Evolutionary conservation across 2,113 vertebrate genomes (phyloP).

Genomic region (Collichthys lucidus): DNA sequence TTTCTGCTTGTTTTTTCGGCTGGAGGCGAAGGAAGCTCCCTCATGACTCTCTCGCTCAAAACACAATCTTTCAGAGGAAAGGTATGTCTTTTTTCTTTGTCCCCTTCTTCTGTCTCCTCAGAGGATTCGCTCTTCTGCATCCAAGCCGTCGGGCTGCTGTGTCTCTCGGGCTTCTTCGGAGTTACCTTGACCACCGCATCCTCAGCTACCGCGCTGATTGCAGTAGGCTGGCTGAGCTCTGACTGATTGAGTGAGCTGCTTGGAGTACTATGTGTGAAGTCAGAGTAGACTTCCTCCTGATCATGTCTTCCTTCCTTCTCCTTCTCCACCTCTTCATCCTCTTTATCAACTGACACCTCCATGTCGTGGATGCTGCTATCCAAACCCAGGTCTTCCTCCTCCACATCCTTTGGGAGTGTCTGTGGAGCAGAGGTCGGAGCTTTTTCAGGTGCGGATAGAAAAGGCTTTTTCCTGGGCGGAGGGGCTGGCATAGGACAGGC

Average conservation of each 20-base stretch:
- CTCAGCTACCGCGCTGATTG: constrained; percentile 62
- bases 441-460: constrained; percentile 57
- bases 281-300: constrained; percentile 50
- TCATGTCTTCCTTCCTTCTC: constrained; percentile 50
- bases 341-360: constrained; percentile 61
- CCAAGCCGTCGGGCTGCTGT: constrained; percentile 78
- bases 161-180: constrained; percentile 89
- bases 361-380: constrained; percentile 46
- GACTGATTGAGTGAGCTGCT: constrained; percentile 83
- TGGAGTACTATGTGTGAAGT: constrained; percentile 76
- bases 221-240: constrained; percentile 63
- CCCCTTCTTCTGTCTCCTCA: constrained; percentile 19
- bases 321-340: constrained; percentile 38
- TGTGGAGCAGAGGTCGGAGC: constrained; percentile 10
- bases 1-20: constrained; percentile 83
- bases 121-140: constrained; percentile 21
- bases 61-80: neutral
- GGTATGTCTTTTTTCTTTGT: neutral
- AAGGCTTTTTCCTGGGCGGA: constrained; percentile 73
- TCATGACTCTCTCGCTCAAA: constrained; percentile 15
- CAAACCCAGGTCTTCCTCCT: constrained; percentile 61
- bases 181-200: constrained; percentile 79
- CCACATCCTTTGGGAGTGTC: constrained; percentile 50
- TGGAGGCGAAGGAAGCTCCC: constrained; percentile 58
- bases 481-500: constrained; percentile 60